Evolutionary conservation across 2,113 vertebrate genomes (phyloP), one percentile per base, ranked within the genome.

Genomic region (Motacilla tschutschensis): DNA sequence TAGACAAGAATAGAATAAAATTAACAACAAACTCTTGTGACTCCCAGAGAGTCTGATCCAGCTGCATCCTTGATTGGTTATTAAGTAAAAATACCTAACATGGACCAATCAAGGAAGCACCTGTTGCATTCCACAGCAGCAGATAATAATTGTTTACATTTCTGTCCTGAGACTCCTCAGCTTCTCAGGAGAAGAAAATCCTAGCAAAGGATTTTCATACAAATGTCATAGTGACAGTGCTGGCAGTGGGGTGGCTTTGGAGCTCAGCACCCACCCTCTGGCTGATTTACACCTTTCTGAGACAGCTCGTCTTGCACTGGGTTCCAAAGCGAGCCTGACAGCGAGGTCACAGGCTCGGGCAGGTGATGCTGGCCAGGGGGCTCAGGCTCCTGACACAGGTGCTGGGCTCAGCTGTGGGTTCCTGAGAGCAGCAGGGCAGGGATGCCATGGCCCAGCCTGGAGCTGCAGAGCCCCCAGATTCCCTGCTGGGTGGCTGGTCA

Each of bases 371-470:
- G 73, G 17, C 59, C 12, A 0, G n/a, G 41, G 51, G 17, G 16
- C 40, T 90, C 10, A 3, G 22, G 63, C 8, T 87, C 28, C 11
- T 2, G 9, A 2, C 0, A 0, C 0, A 4, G 28, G 36, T 57
- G 55, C 41, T 62, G 38, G 48, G 58, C 48, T 88, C 72, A 25
- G 35, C 50, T 1, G 0, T 12, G 33, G 22, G 11, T n/a, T 28
- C 31, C 24, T 48, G 73, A 22, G 19, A 35, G 70, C 47, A 28
- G 41, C 28, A 47, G 51, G 35, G 38, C 29, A 33, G 55, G 14
- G 46, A 2, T 12, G 38, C 36, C 6, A 0, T 46, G 50, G 8
- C 40, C 51, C 63, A 79, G 8, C 36, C 44, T 25, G 33, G 53
- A 54, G 53, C 53, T 67, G 0, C 5, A 47, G 10, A 12, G 0